Evolutionary conservation across 2,113 vertebrate species (phyloP), one percentile per base, ranked within the genome.

Genomic region (Silurus asotus): DNA sequence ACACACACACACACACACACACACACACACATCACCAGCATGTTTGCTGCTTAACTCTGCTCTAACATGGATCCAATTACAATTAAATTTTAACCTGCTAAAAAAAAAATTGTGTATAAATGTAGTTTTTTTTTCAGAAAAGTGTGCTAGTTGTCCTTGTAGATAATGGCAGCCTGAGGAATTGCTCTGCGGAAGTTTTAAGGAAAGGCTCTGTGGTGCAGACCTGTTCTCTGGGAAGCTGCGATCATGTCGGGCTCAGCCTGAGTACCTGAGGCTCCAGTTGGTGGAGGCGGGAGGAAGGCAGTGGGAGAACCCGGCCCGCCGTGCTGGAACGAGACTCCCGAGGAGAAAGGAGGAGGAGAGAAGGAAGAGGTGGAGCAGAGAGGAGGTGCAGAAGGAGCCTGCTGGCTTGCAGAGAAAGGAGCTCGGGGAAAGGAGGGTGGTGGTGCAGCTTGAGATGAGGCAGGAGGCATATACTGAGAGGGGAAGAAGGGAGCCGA

Each of bases 241-340:
- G 96, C 95, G 91, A 95, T 94, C 91, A 94, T 95, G 90, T 93
- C 93, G 88, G 93, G 82, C 89, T 94, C 94, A 94, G 94, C 93
- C 94, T 95, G 94, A 94, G 95, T 99, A 99, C 98, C 98, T 99
- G 98, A 96, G 93, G 95, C 90, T 97, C 97, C 96, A 85, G 95
- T 37, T 0, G 89, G 89, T 83, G 93, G 94, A 89, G 96, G 95
- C 76, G 94, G 95, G 37, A 94, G 92, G 93, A 96, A 96, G 20
- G 96, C 93, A 75, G 95, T 94, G 90, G 97, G 96, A 94, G 94
- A 97, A 94, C 97, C 97, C 25, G 96, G 97, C 81, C 96, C 96
- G 87, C 95, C 96, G 94, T 97, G 97, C 96, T 97, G 97, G 93
- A 97, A 97, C 93, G 96, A 95, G 5, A 92, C 90, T 91, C 95